phyloP scores from a whole-genome alignment of 2,113 vertebrate genomes.

The Phaethon lepturus region DNA sequence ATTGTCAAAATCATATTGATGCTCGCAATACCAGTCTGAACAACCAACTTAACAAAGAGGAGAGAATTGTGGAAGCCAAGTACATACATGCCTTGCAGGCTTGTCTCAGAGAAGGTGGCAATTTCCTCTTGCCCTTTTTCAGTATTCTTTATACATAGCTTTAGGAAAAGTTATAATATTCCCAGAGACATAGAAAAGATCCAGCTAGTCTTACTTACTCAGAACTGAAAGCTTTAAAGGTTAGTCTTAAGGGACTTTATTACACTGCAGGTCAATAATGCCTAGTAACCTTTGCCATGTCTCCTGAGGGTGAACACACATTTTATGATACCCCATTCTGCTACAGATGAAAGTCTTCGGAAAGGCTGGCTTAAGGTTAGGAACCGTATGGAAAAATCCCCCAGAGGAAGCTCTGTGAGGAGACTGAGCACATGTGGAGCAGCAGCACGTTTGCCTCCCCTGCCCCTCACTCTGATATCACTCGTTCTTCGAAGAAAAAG shows the following conservation, averaged over 20 bases:
- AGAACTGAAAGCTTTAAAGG: constrained; percentile 75
- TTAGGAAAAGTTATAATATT: constrained; percentile 70
- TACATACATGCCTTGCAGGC: constrained; percentile 9
- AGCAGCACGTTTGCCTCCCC: not conserved
- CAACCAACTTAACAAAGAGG: not conserved
- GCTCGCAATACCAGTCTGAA: not conserved
- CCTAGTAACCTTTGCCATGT: constrained; percentile 65
- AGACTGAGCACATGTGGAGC: not conserved
- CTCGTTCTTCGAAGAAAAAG: constrained; percentile 31
- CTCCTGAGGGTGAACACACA: constrained; percentile 63
- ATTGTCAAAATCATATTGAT: not conserved
- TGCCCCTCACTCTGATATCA: not conserved
- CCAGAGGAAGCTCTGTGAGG: constrained; percentile 15
- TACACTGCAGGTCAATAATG: constrained; percentile 72
- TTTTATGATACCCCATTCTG: constrained; percentile 43
- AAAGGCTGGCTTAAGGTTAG: constrained; percentile 61
- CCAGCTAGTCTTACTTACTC: constrained; percentile 55
- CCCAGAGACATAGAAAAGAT: constrained; percentile 69
- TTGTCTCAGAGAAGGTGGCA: constrained; percentile 28
- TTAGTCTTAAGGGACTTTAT: constrained; percentile 72
- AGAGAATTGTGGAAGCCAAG: constrained; percentile 35
- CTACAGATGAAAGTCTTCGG: constrained; percentile 55
- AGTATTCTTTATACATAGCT: constrained; percentile 58
- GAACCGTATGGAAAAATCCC: not conserved
- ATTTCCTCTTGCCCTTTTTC: constrained; percentile 73